Evolutionary conservation across 1,140 invertebrate genomes (phyloP), one percentile per base, ranked within the genome.

Genomic region (Aphelenchoides avenae): DNA sequence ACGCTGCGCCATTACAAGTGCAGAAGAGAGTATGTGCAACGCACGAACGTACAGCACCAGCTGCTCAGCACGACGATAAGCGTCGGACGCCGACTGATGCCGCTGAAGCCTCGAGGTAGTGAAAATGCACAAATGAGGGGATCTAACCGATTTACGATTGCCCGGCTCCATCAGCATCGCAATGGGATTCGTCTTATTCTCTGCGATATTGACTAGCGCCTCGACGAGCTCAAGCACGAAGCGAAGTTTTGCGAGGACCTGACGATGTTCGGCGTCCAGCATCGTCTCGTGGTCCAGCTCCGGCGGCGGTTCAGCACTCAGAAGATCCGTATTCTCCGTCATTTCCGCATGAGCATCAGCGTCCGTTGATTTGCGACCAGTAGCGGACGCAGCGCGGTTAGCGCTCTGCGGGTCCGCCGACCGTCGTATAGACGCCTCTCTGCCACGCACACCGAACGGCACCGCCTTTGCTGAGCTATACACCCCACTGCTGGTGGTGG

Each of bases 241-340:
- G 75, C 89, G 89, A 34, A 95, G 81, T 77, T 94, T 94, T 1
- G 89, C 88, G 62, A 95, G 79, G 4, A 88, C 89, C 77, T 93
- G 89, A 79, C 91, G 91, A 79, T 95, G 91, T 73, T 91, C 89
- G 53, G 86, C 86, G 73, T 92, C 89, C 60, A 95, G 83, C 18
- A 97, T 81, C 20, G 91, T 95, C 80, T 97, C 92, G 79, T 94
- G 89, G 33, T 89, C 88, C 50, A 97, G 79, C 77, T 94, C 91
- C 5, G 90, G 90, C 13, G 71, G 74, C n/a, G 64, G 56, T 41
- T 50, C 70, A 7, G 49, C 29, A 29, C 9, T 27, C 20, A 31
- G 29, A 24, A 18, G 53, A 22, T 30, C 24, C 15, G 22, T 37
- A 26, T 54, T 6, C 9, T 26, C 34, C 15, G 36, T 50, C 18